Base-by-base conservation (phyloP, 2,113 vertebrate genomes). In the Amblyornis subalaris region DNA sequence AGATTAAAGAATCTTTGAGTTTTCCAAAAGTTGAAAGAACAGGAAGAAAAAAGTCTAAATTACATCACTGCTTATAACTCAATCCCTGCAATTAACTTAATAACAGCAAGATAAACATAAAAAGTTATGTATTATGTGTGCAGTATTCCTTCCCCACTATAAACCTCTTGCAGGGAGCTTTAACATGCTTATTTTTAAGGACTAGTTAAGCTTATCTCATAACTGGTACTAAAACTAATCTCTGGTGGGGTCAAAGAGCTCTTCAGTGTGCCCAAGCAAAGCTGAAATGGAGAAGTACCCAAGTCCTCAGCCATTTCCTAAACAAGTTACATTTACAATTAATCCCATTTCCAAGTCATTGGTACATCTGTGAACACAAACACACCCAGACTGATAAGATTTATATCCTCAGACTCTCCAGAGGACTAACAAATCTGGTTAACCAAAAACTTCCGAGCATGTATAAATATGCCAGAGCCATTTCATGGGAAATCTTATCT, bases 161-260 rank as follows among this genome's bases (percentile, higher is more conserved):
- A 57, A 73, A 89, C 57, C 60, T 33, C 84, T 51, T 35, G 47
- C 47, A 47, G 67, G 58, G 47, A 87, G 72, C 45, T 88, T 89
- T 86, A 90, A 61, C 2, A 6, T 24, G 60, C 42, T 94, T 83
- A 77, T 29, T 76, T 89, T 90, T 85, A 93, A 92, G 69, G 42
- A 54, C 60, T 65, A 62, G 67, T 88, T 94, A 77, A 95, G 81
- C 84, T 88, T 85, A 71, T 91, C 61, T 89, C 53, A 51, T 62
- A 93, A 67, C 62, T 71, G 62, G 53, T 64, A 72, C 65, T 91
- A 85, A 78, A 94, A 89, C 44, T 81, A 80, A 91, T 89, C 77
- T 89, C 77, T 72, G 51, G n/a, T 40, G 87, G 48, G 57, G 81
- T 95, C 96, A 89, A 78, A 94, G 76, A 91, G 53, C 70, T 81